These are phyloP conservation scores for Trichechus manatus DNA, from an alignment of 2,113 vertebrate genomes.

Conservation along the genomic window DNA sequence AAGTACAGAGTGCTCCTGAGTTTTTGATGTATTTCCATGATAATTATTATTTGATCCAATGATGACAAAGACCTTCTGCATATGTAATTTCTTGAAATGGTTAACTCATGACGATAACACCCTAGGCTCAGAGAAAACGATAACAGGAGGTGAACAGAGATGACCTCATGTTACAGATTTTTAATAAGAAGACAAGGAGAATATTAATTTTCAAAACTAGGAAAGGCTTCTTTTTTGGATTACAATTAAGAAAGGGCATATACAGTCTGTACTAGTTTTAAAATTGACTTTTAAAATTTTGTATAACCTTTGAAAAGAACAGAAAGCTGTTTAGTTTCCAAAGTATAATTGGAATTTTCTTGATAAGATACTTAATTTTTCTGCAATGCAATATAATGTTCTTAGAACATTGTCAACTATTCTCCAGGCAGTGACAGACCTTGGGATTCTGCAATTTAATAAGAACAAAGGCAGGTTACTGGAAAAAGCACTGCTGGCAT, in stretches of 20 bases:
- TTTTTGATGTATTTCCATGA: neutral
- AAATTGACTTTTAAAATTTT: conserved; percentile 36
- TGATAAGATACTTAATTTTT: conserved; percentile 41
- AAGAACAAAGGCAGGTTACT: conserved; percentile 2
- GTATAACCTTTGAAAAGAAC: conserved; percentile 49
- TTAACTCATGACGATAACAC: neutral
- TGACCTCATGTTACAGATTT: neutral
- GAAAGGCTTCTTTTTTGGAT: neutral
- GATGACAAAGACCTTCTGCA: neutral
- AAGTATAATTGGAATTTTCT: conserved; percentile 30
- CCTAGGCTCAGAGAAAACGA: neutral
- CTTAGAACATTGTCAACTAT: neutral
- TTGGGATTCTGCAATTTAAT: neutral
- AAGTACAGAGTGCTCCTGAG: neutral
- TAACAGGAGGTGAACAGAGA: conserved; percentile 3
- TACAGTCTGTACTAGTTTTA: conserved; percentile 7
- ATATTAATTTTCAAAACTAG: neutral
- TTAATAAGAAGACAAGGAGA: conserved; percentile 26
- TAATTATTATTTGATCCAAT: neutral
- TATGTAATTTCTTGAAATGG: neutral
- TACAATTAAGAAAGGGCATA: conserved; percentile 4
- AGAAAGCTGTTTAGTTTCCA: conserved; percentile 30
- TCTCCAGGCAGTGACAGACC: neutral
- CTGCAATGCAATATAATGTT: conserved; percentile 6
- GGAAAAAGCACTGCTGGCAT: neutral